Evolutionary conservation across 37 sponge, comb jelly and placozoan genomes (phyloP).

Genomic region (Axinella damicornis): DNA sequence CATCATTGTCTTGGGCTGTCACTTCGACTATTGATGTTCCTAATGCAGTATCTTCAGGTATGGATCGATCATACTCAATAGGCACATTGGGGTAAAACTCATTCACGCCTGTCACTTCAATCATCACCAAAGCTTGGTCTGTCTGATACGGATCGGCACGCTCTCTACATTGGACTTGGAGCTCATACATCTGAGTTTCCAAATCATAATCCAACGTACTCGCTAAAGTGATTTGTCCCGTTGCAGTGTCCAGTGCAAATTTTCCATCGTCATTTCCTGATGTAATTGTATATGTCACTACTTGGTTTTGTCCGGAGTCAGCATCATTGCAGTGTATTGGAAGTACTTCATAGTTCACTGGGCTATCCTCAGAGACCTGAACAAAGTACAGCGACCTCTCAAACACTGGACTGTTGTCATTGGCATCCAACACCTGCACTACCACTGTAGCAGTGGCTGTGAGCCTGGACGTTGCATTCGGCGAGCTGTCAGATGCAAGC

Average conservation of each 20-base stretch:
- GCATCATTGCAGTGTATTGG: not conserved
- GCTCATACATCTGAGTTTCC: no score
- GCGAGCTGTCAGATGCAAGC: not conserved
- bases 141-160: not conserved
- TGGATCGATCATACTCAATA: no score
- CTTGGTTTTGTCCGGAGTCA: not conserved
- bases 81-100: not conserved
- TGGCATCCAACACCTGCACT: not conserved
- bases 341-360: not conserved
- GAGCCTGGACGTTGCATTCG: not conserved
- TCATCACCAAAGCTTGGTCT: not conserved
- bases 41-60: not conserved
- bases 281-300: not conserved
- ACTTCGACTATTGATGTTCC: not conserved
- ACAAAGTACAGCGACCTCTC: not conserved
- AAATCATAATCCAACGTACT: not conserved
- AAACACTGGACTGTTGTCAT: not conserved
- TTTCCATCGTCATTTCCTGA: not conserved
- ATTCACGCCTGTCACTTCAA: not conserved
- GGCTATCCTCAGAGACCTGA: not conserved
- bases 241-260: not conserved
- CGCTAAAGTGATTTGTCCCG: not conserved
- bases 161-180: not conserved
- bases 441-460: not conserved
- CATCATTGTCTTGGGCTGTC: not conserved